Base-by-base conservation (phyloP, 2,888 invertebrate genomes). In the Hetaerina titia region DNA sequence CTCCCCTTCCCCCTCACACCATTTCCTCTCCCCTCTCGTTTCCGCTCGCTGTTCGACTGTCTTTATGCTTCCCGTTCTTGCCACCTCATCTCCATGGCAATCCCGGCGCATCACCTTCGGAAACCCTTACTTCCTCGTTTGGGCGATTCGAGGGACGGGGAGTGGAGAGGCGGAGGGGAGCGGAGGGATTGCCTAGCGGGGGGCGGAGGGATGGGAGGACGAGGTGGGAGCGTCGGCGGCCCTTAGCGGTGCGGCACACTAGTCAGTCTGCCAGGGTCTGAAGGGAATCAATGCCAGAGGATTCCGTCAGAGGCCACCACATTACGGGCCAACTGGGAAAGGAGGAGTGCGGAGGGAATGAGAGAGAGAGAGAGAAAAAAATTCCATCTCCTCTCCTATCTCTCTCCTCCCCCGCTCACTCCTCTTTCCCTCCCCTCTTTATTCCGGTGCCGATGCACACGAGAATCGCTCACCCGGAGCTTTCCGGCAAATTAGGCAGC, bases 401-500 rank as follows among this genome's bases (percentile, higher is more conserved):
- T 88, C 45, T 4, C 45, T 45, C 45, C 81, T 15, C 81, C 31
- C 81, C 69, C 69, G 9, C n/a, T n/a, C 69, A 9, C 19, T 22
- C 89, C 74, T 94, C 17, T 25, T 81, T 17, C 58, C 19, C 92
- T 87, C 57, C 94, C 64, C 95, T 25, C 88, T 95, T 95, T 89
- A 89, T 89, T 95, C 25, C 95, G 57, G 58, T 60, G 88, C 94
- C 88, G 60, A 88, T 94, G 94, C 95, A 89, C 95, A 95, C 95
- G 56, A 95, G 31, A 89, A 95, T 89, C 95, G 95, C 89, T 89
- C 87, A 94, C 25, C 89, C 95, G 95, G 95, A 95, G 95, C 95
- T 95, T 95, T 95, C 95, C 95, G 95, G 95, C 95, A 95, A 95
- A 95, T 95, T 95, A 95, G 95, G 95, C 95, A 95, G 95, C 95